These are phyloP conservation scores for Apostichopus parvimensis DNA, from an alignment of 35 echinoderm and acorn worm species.

Conservation along the genomic window DNA sequence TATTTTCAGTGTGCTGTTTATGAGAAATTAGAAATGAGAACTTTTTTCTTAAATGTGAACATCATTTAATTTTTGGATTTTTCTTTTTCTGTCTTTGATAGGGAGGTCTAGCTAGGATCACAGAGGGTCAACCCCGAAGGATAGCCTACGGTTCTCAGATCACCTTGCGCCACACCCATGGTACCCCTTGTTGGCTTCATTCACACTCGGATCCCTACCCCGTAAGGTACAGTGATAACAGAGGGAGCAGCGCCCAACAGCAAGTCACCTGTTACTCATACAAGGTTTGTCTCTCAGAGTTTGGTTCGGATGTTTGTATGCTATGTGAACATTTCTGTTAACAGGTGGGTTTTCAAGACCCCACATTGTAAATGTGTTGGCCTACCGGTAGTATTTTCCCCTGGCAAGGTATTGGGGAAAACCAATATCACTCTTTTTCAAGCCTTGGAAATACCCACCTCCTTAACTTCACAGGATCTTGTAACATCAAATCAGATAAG, in stretches of 20 bases:
- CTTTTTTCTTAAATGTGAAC: too few species aligned
- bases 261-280: slow-evolving; percentile 98
- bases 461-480: too few species aligned
- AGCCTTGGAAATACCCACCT: too few species aligned
- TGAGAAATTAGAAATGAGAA: too few species aligned
- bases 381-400: too few species aligned
- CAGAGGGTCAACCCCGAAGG: slow-evolving; percentile 76
- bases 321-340: background rate
- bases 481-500: too few species aligned
- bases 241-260: slow-evolving; percentile 92
- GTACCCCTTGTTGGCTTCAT: slow-evolving; percentile 85
- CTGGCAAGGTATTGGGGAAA: too few species aligned
- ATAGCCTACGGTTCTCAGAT: slow-evolving; percentile 93
- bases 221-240: slow-evolving; percentile 69
- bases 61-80: background rate
- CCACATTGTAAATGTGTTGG: too few species aligned
- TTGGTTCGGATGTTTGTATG: background rate
- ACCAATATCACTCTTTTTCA: too few species aligned
- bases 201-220: slow-evolving; percentile 81
- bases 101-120: slow-evolving; percentile 91
- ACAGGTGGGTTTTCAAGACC: background rate
- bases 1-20: too few species aligned
- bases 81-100: slow-evolving; percentile 5
- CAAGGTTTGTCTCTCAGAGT: slow-evolving; percentile 58
- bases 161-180: slow-evolving; percentile 88